Conservation (phyloP, 2,113 vertebrate genomes). For the Carlito syrichta region DNA sequence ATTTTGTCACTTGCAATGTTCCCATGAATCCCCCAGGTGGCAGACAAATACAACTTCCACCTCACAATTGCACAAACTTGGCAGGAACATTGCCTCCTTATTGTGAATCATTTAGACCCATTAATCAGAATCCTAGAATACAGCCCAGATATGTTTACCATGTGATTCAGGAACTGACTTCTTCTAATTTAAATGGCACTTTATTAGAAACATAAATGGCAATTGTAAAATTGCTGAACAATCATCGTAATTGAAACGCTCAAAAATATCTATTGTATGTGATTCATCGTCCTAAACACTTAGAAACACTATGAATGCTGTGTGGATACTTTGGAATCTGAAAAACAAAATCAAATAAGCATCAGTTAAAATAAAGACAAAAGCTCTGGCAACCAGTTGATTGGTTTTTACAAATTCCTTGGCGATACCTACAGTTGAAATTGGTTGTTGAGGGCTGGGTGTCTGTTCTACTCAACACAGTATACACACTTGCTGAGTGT, state of each 20-base stretch:
- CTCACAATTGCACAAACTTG: background rate
- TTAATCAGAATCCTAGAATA: slow-evolving; percentile 6
- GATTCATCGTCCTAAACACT: slow-evolving; percentile 11
- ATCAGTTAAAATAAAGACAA: slow-evolving; percentile 47
- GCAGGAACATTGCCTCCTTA: background rate
- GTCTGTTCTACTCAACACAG: background rate
- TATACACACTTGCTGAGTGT: background rate
- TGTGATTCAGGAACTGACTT: slow-evolving; percentile 6
- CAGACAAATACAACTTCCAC: slow-evolving; percentile 64
- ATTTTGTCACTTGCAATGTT: slow-evolving; percentile 20
- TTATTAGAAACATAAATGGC: background rate
- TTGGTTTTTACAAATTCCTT: slow-evolving; percentile 34
- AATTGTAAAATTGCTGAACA: slow-evolving; percentile 31
- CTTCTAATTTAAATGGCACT: background rate
- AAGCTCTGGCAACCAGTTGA: background rate
- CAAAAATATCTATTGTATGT: background rate
- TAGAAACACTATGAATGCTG: background rate
- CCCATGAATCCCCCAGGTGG: slow-evolving; percentile 79
- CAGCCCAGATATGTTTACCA: background rate
- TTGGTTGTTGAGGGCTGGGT: background rate
- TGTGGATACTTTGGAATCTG: slow-evolving; percentile 37
- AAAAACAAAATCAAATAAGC: slow-evolving; percentile 29
- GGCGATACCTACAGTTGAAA: slow-evolving; percentile 28
- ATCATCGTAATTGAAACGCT: background rate
- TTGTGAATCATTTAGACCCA: slow-evolving; percentile 1